Percentiles rank a stretch among this genome's conserved stretches.
Conservation (phyloP, 2,888 invertebrate species). For the Oscheius sp. region DNA sequence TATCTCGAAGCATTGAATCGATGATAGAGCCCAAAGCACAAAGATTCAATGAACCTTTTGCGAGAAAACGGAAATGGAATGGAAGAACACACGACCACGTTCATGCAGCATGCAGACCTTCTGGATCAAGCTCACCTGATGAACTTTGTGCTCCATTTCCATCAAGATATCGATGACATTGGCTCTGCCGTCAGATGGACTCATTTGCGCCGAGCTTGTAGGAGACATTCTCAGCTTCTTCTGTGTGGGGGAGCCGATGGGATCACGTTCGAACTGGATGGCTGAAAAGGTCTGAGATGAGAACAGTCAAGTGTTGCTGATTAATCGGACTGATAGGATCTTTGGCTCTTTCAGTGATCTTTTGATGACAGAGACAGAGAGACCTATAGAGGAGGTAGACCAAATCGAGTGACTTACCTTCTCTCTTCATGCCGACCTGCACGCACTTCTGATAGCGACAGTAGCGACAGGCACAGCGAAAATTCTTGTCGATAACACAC, state of each 20-base stretch:
- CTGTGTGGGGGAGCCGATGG: conserved; percentile 64
- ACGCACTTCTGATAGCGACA: conserved; percentile 73
- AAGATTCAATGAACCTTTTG: too few species aligned
- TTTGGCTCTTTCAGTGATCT: too few species aligned
- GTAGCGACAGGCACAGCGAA: conserved; percentile 71
- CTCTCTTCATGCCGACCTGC: conserved; percentile 71
- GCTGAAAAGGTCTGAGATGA: conserved; percentile 52
- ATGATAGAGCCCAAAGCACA: too few species aligned
- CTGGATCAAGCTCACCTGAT: conserved; percentile 43
- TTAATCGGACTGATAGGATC: too few species aligned
- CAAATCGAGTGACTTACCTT: conserved; percentile 50
- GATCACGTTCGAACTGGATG: conserved; percentile 72
- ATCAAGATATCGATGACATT: conserved; percentile 67
- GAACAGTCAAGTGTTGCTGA: not conserved
- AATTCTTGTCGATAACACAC: conserved; percentile 74
- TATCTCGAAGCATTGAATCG: too few species aligned
- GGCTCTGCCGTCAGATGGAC: conserved; percentile 20
- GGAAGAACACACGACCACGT: too few species aligned
- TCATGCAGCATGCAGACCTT: too few species aligned
- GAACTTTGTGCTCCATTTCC: conserved; percentile 68
- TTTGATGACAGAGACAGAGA: too few species aligned
- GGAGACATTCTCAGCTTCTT: conserved; percentile 60
- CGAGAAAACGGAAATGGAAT: too few species aligned
- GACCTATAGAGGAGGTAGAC: too few species aligned
- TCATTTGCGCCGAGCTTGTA: conserved; percentile 31